Base-by-base conservation (phyloP, 2,113 vertebrate species). In the Melospiza melodia region DNA sequence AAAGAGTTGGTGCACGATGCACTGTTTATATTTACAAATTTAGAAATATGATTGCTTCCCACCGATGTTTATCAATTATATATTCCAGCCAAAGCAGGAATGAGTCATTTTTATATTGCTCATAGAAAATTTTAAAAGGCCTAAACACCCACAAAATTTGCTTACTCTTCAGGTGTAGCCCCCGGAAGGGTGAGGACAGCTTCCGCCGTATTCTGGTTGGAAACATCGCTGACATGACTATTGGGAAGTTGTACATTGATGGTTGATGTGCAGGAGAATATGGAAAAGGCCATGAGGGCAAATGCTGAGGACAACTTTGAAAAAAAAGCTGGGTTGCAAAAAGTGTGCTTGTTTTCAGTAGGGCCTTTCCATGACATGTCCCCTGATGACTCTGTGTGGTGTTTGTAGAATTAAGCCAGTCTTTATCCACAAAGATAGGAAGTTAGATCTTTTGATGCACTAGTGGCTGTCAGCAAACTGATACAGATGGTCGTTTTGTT, bases 101-200 rank as follows among this genome's bases (percentile, higher is more conserved):
- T 97, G 97, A 98, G 91, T 98, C 97, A 98, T 90, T 95, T 96
- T 85, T 52, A 94, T 87, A 84, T 96, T 95, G 97, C 93, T 97
- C 93, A 95, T 93, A 97, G 90, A 96, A 96, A 96, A 97, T 94
- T 97, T 58, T 61, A 84, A 87, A 94, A 91, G 85, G 76, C 90
- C 87, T 55, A 95, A 97, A 96, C 95, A 92, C 93, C 96, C 96
- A 96, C 77, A 48, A 43, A 75, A 92, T 85, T 97, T 96, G 96
- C 95, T 94, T 88, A 73, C 84, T 84, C 95, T 65, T 69, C 90
- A 97, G 96, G 95, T 95, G 92, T 90, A 96, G 94, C 61, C 95
- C 94, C 96, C 84, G 72, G 87, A 97, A 96, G 96, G 93, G 87
- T 88, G 94, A 86, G 67, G 96, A 72, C 91, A 62, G 85, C 94